These are phyloP conservation scores for Gnatocerus cornutus DNA, from an alignment of 2,888 invertebrate genomes.

Conservation along the genomic window DNA sequence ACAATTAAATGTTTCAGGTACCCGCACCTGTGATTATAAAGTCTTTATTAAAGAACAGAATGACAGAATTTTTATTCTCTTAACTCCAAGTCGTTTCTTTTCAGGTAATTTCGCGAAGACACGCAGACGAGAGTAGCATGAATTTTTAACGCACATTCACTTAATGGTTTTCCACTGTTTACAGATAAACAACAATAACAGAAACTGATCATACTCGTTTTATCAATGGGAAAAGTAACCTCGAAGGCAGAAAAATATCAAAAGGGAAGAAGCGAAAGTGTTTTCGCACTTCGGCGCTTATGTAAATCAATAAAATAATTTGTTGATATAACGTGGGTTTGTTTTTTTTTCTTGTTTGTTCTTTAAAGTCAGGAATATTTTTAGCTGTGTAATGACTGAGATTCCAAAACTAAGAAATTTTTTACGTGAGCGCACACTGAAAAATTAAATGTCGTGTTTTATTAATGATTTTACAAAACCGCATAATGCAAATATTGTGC, in stretches of 20 bases:
- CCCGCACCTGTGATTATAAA: too few relatives aligned
- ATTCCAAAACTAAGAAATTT: too few relatives aligned
- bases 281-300: slow-evolving; percentile 14
- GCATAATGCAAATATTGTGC: too few relatives aligned
- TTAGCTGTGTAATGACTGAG: too few relatives aligned
- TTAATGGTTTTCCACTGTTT: slow-evolving; percentile 18
- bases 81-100: neutral
- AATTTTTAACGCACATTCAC: slow-evolving; percentile 21
- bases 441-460: too few relatives aligned
- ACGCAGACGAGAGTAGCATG: slow-evolving; percentile 1
- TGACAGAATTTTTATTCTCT: too few relatives aligned
- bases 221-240: slow-evolving; percentile 25
- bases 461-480: too few relatives aligned
- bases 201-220: slow-evolving; percentile 11
- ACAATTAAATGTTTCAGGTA: too few relatives aligned
- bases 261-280: slow-evolving; percentile 13
- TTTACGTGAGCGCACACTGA: too few relatives aligned
- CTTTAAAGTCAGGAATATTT: too few relatives aligned
- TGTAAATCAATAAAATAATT: slow-evolving; percentile 4
- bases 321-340: neutral
- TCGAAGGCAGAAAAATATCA: slow-evolving; percentile 14
- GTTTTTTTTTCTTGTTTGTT: too few relatives aligned
- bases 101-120: neutral
- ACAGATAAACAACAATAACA: slow-evolving; percentile 6
- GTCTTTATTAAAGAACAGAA: too few relatives aligned